These are phyloP conservation scores for Phylloscopus trochiloides DNA, from an alignment of 2,113 vertebrate species.

Conservation along the genomic window DNA sequence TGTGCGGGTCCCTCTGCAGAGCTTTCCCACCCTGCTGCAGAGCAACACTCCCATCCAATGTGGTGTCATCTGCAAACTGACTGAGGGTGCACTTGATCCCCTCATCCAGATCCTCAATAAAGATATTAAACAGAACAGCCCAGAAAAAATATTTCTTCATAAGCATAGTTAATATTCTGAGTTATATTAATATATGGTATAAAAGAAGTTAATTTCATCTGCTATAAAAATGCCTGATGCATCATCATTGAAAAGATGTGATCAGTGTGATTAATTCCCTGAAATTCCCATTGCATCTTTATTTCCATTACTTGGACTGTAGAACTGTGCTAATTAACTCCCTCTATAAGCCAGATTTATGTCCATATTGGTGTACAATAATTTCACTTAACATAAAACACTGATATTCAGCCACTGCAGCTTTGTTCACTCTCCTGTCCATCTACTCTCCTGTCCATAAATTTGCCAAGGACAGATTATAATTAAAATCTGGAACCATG, in stretches of 20 bases:
- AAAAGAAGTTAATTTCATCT: background rate
- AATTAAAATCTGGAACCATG: background rate
- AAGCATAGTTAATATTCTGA: background rate
- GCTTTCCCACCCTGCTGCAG: background rate
- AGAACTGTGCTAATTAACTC: background rate
- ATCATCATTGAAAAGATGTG: background rate
- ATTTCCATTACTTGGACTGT: background rate
- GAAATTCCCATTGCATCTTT: background rate
- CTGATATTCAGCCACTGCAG: background rate
- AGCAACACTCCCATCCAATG: background rate
- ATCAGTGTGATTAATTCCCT: slow-evolving; percentile 9
- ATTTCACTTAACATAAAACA: background rate
- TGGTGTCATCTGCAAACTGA: background rate
- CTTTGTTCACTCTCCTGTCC: background rate
- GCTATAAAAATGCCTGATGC: background rate
- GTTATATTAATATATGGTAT: background rate
- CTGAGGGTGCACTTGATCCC: background rate
- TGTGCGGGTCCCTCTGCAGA: background rate
- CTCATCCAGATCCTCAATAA: background rate
- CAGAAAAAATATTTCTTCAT: background rate
- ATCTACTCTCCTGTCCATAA: background rate
- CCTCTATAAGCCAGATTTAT: background rate
- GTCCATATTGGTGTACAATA: background rate
- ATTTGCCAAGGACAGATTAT: background rate
- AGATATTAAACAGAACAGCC: background rate